Base-by-base conservation (phyloP, 2,797 vertebrate species). In the Thalassophryne amazonica region DNA sequence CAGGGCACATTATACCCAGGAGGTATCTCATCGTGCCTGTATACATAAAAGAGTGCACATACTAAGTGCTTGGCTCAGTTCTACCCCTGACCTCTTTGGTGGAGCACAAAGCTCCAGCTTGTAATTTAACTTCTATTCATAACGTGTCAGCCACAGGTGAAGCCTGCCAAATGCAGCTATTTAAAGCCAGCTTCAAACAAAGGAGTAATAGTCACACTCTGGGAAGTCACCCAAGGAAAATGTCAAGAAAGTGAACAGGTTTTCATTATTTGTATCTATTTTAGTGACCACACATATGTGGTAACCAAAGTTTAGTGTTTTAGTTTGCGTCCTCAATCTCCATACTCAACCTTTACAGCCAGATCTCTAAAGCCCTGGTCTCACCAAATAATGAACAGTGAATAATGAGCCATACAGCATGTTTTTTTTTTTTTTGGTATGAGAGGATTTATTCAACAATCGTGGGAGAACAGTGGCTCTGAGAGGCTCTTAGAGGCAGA, bases 1-100 rank as follows among this genome's bases (percentile, higher is more conserved):
- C 48, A 47, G 69, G 49, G 8, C 46, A 68, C 39, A 20, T 56
- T 25, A 33, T 25, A 38, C 10, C 76, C 63, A 48, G 48, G 16
- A 30, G 69, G 21, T 27, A 52, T 18, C 11, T 20, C 52, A 67
- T 14, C 46, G 39, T 47, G 48, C 31, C 59, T 31, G 27, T 42
- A 45, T 63, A 59, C 53, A 60, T 59, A 61, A 65, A 25, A 33
- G 42, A 63, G 37, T 20, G 37, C 38, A 48, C 61, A 71, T 47
- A n/a, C n/a, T n/a, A 64, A 58, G 15, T 7, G 7, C 4, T 43
- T 19, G 9, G 28, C 35, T 60, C 22, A 19, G 30, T 21, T 45
- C 21, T 40, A 10, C 28, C 30, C 3, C 16, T 36, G 37, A 57
- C 23, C 31, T 27, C 19, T 29, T 20, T n/a, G 19, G 13, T 13